Evolutionary conservation across 2,797 vertebrate species (phyloP), one percentile per base, ranked within the genome.

Genomic region (Poeciliopsis infans): DNA sequence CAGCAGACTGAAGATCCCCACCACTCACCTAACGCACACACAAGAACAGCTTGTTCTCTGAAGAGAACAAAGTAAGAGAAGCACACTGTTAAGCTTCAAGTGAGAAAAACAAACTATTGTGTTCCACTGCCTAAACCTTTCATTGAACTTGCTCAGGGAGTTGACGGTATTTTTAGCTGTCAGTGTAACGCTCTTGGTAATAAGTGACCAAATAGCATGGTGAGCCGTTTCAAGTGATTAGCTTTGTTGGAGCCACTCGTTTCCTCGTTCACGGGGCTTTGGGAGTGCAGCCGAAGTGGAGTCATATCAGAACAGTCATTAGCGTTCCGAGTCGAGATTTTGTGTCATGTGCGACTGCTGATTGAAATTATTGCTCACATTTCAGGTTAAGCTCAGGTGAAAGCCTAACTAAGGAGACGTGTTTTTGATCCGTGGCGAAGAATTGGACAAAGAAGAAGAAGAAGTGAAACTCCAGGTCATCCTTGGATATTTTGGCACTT

Each of bases 191-290:
- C 59, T 81, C 76, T 75, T 12, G 41, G 15, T 70, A 31, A 33
- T 6, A 82, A 79, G 74, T 77, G 77, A 83, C 45, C 74, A 49
- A 79, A 74, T 66, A 69, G 43, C 74, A 74, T 20, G 16, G 55
- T 72, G 75, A 79, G 71, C 25, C 74, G 49, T 76, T 85, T 85
- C 55, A 80, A 85, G 82, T 84, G 86, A 84, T 88, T 83, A 73
- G 72, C 83, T 72, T 66, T 45, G 78, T 76, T 78, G 59, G 68
- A 72, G 51, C 57, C 64, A 51, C 41, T 83, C 13, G 36, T 84
- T 74, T 68, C 23, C 49, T 25, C 15, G 53, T 69, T 87, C 77
- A 82, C 81, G 74, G 73, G 45, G 46, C 69, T 72, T 71, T 61
- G 41, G 46, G 51, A 71, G 25, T 43, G 1, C 28, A 79, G 41